These are phyloP conservation scores for Coecobrya sp. DNA, from an alignment of 2,888 invertebrate genomes.

Conservation along the genomic window DNA sequence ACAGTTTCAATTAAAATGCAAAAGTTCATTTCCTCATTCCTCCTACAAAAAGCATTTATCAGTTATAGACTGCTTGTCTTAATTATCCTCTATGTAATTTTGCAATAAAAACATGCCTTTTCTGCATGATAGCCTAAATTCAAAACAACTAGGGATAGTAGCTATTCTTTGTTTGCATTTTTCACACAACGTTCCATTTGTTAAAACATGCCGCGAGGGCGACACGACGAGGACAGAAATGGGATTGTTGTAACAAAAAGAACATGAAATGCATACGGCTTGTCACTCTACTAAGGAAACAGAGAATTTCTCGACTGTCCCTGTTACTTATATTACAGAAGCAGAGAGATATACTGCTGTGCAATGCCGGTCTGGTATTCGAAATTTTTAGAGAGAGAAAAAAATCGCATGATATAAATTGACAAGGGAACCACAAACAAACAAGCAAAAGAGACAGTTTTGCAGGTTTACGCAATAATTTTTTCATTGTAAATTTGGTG, in stretches of 20 bases:
- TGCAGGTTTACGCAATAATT: conserved; percentile 13
- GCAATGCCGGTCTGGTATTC: not conserved
- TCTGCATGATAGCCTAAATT: conserved; percentile 37
- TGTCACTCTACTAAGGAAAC: not conserved
- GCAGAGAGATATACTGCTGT: conserved; percentile 13
- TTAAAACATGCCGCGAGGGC: conserved; percentile 22
- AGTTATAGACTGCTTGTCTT: not conserved
- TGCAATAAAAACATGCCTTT: conserved; percentile 38
- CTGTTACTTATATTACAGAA: not conserved
- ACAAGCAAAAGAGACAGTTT: conserved; percentile 29
- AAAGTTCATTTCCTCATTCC: conserved; percentile 52
- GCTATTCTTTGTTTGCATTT: not conserved
- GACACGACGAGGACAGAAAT: conserved; percentile 11
- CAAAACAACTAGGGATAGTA: not conserved
- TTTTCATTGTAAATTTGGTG: conserved; percentile 39
- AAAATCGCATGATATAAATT: not conserved
- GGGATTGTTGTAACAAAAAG: conserved; percentile 27
- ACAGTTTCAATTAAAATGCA: not conserved
- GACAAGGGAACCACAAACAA: not conserved
- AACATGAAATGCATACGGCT: not conserved
- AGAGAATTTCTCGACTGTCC: not conserved
- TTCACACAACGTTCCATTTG: conserved; percentile 13
- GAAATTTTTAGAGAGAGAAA: not conserved
- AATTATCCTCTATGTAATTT: conserved; percentile 61
- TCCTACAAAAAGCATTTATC: not conserved